Conservation (phyloP, 2,888 invertebrate species). For the Cepaea hortensis region DNA sequence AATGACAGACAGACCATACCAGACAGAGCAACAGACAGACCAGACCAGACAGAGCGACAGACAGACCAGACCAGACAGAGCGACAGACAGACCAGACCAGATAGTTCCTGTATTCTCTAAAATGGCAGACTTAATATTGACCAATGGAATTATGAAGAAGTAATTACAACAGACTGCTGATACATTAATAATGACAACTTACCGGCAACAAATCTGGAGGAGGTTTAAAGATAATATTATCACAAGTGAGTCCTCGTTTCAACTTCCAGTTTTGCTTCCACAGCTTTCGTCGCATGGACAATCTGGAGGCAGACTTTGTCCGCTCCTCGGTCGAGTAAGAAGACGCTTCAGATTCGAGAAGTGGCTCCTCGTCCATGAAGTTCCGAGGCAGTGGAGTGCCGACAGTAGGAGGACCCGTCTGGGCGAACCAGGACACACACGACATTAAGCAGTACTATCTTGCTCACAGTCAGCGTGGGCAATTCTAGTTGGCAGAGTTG, state of each 20-base stretch:
- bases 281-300: slow-evolving; percentile 55
- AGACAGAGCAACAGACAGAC: too few relatives aligned
- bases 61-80: too few relatives aligned
- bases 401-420: not conserved
- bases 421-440: slow-evolving; percentile 15
- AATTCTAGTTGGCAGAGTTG: not conserved
- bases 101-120: too few relatives aligned
- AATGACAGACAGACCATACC: too few relatives aligned
- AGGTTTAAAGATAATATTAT: slow-evolving; percentile 49
- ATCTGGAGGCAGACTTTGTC: slow-evolving; percentile 25
- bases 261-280: slow-evolving; percentile 55
- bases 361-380: slow-evolving; percentile 27
- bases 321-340: not conserved
- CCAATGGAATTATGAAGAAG: too few relatives aligned
- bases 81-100: too few relatives aligned
- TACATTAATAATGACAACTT: slow-evolving; percentile 5
- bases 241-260: slow-evolving; percentile 52
- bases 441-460: not conserved
- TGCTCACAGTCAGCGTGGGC: not conserved
- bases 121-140: too few relatives aligned
- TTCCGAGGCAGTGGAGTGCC: not conserved
- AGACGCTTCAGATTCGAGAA: slow-evolving; percentile 5
- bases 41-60: too few relatives aligned
- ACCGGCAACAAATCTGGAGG: slow-evolving; percentile 50
- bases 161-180: too few relatives aligned